Conservation (phyloP, 2,113 vertebrate genomes). For the Phyllostomus discolor region DNA sequence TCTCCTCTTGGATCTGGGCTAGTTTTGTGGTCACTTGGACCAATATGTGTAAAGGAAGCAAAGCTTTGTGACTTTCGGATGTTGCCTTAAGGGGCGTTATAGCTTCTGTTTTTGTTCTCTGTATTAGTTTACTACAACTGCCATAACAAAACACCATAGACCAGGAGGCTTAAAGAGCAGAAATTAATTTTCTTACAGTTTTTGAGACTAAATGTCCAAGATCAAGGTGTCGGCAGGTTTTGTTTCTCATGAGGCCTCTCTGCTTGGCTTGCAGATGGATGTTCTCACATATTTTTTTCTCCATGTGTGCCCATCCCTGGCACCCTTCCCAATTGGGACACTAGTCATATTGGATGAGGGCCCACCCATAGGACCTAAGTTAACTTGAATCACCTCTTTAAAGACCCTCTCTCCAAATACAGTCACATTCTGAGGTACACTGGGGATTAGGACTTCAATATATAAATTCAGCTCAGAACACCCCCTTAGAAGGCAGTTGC, state of each 20-base stretch:
- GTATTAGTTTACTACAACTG: not conserved
- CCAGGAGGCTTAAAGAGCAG: not conserved
- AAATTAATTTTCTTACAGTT: not conserved
- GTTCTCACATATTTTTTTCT: not conserved
- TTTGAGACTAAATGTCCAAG: not conserved
- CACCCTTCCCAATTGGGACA: not conserved
- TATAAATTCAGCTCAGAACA: not conserved
- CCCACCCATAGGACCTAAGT: not conserved
- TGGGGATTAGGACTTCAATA: not conserved
- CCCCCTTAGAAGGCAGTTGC: not conserved
- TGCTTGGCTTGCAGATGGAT: not conserved
- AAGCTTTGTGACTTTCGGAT: not conserved
- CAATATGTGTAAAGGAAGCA: not conserved
- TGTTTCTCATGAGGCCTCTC: not conserved
- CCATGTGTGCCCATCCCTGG: not conserved
- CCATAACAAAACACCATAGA: not conserved
- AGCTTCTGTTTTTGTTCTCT: not conserved
- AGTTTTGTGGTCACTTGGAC: not conserved
- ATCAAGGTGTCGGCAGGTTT: not conserved
- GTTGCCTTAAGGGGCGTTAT: not conserved
- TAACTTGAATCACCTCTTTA: not conserved
- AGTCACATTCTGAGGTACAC: not conserved
- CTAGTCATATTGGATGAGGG: not conserved
- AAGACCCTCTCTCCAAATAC: not conserved
- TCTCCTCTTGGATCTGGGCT: not conserved